Base-by-base conservation (phyloP, 1,140 invertebrate species). In the Drosophila mauritiana region DNA sequence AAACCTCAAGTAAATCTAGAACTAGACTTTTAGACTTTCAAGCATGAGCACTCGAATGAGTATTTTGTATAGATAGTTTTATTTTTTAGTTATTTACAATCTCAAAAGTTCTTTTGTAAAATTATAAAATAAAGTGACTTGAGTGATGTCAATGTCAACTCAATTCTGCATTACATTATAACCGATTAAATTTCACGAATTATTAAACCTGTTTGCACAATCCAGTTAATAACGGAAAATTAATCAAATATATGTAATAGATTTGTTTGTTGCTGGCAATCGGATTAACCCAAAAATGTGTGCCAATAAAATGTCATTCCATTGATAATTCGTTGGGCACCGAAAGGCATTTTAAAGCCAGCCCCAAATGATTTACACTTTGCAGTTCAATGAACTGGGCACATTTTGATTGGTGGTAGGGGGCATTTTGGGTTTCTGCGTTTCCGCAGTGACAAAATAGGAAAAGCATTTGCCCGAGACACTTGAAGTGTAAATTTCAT, bases 401-500 rank as follows among this genome's bases (percentile, higher is more conserved):
- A 42, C 59, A 57, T 34, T 63, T 27, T 22, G 49, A 25, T 17
- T 43, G 7, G 17, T 8, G 13, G 20, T 22, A 22, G 20, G 15
- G 15, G 17, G 17, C 12, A 7, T 7, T 27, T 36, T 8, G 10
- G 25, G 11, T 15, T 55, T 27, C 25, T 8, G 8, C 20, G 11
- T 22, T 55, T 27, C 54, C 37, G 37, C 37, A 42, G 52, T 25
- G 22, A 48, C 45, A 48, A 37, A 56, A 74, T 37, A 46, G 54
- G 48, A 65, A 64, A 70, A 73, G 58, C 68, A 59, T 63, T 79
- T 59, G 76, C 68, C 59, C 17, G 61, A 74, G 82, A 86, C 82
- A 78, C 74, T 78, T 82, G 57, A 67, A 85, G 83, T 85, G 83
- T 88, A 82, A 85, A 82, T 78, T 85, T 86, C 78, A 85, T 75